Conservation (phyloP, 2,888 invertebrate genomes). For the Acleris sparsana region DNA sequence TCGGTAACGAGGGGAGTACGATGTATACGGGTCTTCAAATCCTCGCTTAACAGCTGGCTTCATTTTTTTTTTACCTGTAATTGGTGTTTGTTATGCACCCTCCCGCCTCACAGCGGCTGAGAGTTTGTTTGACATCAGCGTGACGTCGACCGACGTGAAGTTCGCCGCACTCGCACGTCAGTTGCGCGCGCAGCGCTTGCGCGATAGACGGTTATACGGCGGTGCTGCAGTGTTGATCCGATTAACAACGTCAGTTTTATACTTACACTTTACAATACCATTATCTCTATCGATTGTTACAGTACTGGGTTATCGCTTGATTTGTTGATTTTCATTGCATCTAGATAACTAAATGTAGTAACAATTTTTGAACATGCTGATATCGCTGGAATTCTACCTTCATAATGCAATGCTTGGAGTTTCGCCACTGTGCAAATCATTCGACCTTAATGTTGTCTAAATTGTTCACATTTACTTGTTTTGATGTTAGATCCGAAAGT, state of each 20-base stretch:
- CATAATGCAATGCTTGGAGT: conserved; percentile 29
- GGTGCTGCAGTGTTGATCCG: conserved; percentile 82
- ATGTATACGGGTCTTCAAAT: conserved; percentile 21
- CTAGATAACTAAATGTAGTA: conserved; percentile 2
- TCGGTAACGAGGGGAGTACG: conserved; percentile 7
- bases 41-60: conserved; percentile 22
- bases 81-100: conserved; percentile 47
- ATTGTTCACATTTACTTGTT: conserved; percentile 5
- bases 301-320: conserved; percentile 59
- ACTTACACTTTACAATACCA: conserved; percentile 50
- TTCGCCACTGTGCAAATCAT: conserved; percentile 26
- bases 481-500: conserved; percentile 32
- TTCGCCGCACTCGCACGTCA: conserved; percentile 76
- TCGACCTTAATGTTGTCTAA: conserved; percentile 19
- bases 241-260: conserved; percentile 82
- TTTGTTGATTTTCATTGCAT: conserved; percentile 47
- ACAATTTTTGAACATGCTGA: conserved; percentile 29
- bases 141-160: conserved; percentile 70
- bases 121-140: conserved; percentile 40
- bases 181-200: conserved; percentile 81
- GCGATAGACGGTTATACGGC: conserved; percentile 82
- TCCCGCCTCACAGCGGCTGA: conserved; percentile 44
- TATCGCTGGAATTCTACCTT: conserved; percentile 47
- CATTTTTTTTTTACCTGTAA: conserved; percentile 29
- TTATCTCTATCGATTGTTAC: conserved; percentile 34